Conservation (phyloP, 2,113 vertebrate genomes). For the Gambusia holbrooki region DNA sequence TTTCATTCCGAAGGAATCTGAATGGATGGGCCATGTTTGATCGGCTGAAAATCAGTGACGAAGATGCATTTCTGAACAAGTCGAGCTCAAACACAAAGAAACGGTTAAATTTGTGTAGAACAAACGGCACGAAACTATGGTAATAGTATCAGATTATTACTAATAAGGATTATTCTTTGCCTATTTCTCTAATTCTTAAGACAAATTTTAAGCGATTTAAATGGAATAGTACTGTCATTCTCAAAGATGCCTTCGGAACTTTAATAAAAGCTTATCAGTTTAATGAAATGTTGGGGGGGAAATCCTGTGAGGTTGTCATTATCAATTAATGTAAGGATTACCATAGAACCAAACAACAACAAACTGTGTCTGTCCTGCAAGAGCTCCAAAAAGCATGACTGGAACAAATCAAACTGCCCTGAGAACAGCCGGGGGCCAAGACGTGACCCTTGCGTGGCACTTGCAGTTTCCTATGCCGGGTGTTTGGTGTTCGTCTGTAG, state of each 20-base stretch:
- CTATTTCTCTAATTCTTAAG: no score
- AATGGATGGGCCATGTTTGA: no score
- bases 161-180: no score
- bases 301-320: background rate
- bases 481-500: constrained; percentile 7
- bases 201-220: no score
- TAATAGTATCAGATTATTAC: no score
- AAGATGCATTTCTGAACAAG: no score
- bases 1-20: no score
- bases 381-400: background rate
- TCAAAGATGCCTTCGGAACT: background rate
- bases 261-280: background rate
- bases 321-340: background rate
- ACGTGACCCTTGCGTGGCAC: constrained; percentile 9
- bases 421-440: constrained; percentile 5
- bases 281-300: background rate
- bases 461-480: constrained; percentile 17
- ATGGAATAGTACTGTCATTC: no score
- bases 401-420: background rate
- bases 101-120: no score
- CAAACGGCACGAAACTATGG: no score
- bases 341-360: background rate
- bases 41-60: no score
- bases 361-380: background rate
- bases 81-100: no score